Conservation (phyloP, 2,113 vertebrate genomes). For the Rhineura floridana region DNA sequence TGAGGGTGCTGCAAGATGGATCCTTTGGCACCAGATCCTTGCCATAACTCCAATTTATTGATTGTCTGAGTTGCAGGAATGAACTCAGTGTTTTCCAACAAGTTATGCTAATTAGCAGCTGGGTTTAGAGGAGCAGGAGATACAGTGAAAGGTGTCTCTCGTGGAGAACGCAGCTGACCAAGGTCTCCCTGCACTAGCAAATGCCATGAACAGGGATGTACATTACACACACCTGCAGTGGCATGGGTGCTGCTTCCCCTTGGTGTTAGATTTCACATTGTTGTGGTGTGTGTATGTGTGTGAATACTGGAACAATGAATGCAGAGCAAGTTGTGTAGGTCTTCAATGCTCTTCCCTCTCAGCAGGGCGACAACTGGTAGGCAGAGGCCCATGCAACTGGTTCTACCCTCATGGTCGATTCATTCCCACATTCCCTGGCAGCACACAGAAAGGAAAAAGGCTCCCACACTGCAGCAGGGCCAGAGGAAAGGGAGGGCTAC, state of each 20-base stretch:
- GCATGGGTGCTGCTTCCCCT: neutral
- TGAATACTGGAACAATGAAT: neutral
- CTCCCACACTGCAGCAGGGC: too few species aligned
- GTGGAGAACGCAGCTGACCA: neutral
- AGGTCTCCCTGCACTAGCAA: neutral
- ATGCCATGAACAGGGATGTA: neutral
- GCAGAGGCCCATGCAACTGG: neutral
- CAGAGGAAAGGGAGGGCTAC: neutral
- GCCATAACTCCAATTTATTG: neutral
- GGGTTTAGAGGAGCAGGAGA: neutral
- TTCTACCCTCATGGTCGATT: neutral
- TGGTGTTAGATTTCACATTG: neutral
- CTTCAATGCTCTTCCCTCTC: neutral
- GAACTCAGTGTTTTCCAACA: neutral
- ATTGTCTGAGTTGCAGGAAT: neutral
- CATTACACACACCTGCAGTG: neutral
- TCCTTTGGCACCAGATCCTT: neutral
- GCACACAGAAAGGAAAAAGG: neutral
- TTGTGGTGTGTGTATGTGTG: too few species aligned
- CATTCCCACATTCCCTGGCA: neutral
- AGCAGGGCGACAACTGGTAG: neutral
- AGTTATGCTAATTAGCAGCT: neutral
- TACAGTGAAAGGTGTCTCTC: neutral
- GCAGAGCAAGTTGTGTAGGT: neutral
- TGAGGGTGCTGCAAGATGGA: neutral